These are phyloP conservation scores for Orbicella faveolata DNA, from an alignment of 64 coral and sea anemone genomes.

Conservation along the genomic window DNA sequence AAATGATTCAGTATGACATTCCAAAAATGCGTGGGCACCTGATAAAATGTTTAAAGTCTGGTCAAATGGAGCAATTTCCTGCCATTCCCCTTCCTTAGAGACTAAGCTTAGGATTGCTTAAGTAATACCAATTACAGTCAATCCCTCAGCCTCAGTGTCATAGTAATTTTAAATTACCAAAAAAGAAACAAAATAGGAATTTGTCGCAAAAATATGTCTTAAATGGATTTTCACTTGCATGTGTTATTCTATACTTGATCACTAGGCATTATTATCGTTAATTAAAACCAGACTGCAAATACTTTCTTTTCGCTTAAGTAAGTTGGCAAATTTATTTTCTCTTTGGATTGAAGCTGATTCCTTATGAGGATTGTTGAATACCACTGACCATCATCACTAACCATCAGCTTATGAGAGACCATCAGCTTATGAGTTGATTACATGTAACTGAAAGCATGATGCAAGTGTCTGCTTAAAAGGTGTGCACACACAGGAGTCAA, in stretches of 20 bases:
- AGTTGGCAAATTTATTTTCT: neutral
- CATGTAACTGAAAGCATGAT: no score
- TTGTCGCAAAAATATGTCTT: neutral
- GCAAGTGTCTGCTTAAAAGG: no score
- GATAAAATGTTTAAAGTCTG: constrained; percentile 1
- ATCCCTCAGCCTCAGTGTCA: neutral
- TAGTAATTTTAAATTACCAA: no score
- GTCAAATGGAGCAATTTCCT: neutral
- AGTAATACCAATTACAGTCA: neutral
- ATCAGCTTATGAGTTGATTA: no score
- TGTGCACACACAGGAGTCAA: no score
- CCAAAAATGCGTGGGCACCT: constrained; percentile 40
- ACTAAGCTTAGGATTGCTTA: no score
- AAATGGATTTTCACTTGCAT: neutral
- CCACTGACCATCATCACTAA: no score
- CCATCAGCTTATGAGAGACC: no score
- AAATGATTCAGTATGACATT: constrained; percentile 41
- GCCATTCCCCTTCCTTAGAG: neutral
- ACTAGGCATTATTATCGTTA: neutral
- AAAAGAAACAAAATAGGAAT: neutral
- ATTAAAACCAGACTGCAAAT: no score
- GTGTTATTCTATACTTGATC: neutral
- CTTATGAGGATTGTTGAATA: neutral
- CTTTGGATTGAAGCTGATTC: neutral
- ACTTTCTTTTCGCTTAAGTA: neutral